Evolutionary conservation across 2,113 vertebrate genomes (phyloP), one percentile per base, ranked within the genome.

Genomic region (Ceratotherium simum): DNA sequence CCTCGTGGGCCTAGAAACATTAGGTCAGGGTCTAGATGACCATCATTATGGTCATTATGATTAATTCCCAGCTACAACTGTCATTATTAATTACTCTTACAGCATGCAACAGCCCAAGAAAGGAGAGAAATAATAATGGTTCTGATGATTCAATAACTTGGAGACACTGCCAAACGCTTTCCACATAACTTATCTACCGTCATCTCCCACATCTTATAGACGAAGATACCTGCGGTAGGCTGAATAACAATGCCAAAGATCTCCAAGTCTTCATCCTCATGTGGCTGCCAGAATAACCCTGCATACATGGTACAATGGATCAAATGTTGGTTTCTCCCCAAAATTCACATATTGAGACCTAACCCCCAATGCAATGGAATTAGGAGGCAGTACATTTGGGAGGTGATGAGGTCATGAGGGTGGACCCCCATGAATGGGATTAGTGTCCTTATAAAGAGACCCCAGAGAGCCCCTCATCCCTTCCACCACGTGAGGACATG

Each of bases 181-280:
- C 20, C 27, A 1, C 4, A 18, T 18, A 42, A 46, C 58, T 27
- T 29, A 27, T 3, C n/a, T 81, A 3, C 64, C 13, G 5, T 11
- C 11, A 12, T 62, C 79, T 12, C 17, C 58, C 58, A 11, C 58
- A 5, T 6, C 16, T 9, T 1, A 12, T 18, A 12, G 5, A 18
- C 1, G 5, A 8, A 1, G 36, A 4, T 31, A 27, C 16, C 9
- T 0, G 10, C 8, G 7, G 1, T 11, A 8, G 23, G 36, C 67
- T 70, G 67, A 10, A 23, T 5, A 31, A 6, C 21, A 20, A 9
- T 6, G 17, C 6, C 31, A 56, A 31, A 65, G 64, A 6, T 65
- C 5, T 16, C 46, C 9, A 0, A 1, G 4, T 6, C 46, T 27
- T 20, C 8, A 20, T 18, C 9, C 16, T 39, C 6, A 27, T 8